Evolutionary conservation across 2,888 invertebrate species (phyloP).

Genomic region (Drosophila niveifrons): DNA sequence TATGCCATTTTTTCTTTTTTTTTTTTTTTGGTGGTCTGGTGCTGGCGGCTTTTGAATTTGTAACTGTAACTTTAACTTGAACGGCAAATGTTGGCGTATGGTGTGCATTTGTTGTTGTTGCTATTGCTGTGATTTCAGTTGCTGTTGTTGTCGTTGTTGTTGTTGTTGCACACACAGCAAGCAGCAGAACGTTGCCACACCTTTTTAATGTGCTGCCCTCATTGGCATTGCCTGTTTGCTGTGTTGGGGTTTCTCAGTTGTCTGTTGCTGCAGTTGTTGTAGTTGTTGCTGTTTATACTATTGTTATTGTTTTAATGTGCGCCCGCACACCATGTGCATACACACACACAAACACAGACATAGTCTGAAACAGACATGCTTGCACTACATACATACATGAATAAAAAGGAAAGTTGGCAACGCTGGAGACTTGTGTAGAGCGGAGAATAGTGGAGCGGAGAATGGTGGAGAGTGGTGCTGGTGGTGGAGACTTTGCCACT

Average conservation of each 20-base stretch:
- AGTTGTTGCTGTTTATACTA: constrained; percentile 28
- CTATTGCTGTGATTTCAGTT: constrained; percentile 13
- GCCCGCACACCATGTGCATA: constrained; percentile 68
- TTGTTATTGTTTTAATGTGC: constrained; percentile 69
- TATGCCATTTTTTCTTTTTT: constrained; percentile 34
- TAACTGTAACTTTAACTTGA: constrained; percentile 59
- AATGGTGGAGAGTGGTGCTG: constrained; percentile 6
- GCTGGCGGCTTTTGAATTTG: constrained; percentile 60
- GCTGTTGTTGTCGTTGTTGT: constrained; percentile 23
- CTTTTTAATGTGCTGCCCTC: constrained; percentile 64
- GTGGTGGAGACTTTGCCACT: no score
- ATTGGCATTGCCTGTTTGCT: constrained; percentile 45
- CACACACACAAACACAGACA: constrained; percentile 40
- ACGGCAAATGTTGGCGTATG: constrained; percentile 58
- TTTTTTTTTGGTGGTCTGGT: constrained; percentile 17
- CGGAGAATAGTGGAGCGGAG: constrained; percentile 20
- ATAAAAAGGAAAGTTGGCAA: constrained; percentile 77
- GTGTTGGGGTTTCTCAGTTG: constrained; percentile 36
- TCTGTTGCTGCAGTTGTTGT: constrained; percentile 13
- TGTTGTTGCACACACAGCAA: constrained; percentile 38
- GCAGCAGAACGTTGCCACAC: constrained; percentile 67
- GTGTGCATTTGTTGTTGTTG: constrained; percentile 40
- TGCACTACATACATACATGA: constrained; percentile 38
- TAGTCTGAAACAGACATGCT: constrained; percentile 6
- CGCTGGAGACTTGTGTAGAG: constrained; percentile 43